Percentiles rank a stretch among this genome's conserved stretches.
Conservation (phyloP, 2,113 vertebrate genomes). For the Hystrix cristata region DNA sequence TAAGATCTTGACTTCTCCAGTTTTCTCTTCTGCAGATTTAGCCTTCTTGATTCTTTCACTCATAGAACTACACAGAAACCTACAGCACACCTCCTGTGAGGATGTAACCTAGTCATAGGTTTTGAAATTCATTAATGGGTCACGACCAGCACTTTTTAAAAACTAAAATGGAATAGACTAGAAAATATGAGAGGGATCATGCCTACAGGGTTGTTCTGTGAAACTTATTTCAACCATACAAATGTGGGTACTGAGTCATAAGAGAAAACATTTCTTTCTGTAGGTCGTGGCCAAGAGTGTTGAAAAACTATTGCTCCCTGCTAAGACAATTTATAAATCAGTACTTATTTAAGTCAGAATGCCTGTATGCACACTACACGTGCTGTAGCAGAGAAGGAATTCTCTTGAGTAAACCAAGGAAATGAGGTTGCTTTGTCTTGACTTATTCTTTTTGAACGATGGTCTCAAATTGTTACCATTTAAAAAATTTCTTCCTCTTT, state of each 20-base stretch:
- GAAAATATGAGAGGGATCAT: background rate
- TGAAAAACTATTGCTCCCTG: background rate
- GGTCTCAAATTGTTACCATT: slow-evolving; percentile 18
- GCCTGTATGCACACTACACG: background rate
- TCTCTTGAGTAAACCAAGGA: slow-evolving; percentile 26
- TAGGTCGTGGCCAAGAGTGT: background rate
- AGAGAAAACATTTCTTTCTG: background rate
- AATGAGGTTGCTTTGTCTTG: background rate
- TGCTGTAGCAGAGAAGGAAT: background rate
- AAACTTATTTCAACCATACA: slow-evolving; percentile 22
- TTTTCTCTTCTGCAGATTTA: background rate
- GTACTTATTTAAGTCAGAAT: background rate
- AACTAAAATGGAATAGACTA: slow-evolving; percentile 10
- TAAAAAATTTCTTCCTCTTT: background rate
- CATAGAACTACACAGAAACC: background rate
- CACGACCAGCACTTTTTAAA: background rate
- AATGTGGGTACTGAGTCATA: background rate
- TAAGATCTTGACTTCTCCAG: background rate
- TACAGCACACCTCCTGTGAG: background rate
- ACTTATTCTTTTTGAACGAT: slow-evolving; percentile 1
- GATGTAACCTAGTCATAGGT: background rate
- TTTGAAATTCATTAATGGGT: background rate
- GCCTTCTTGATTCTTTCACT: slow-evolving; percentile 35
- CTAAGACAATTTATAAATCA: background rate
- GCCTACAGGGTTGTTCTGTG: background rate